Base-by-base conservation (phyloP, 2,888 invertebrate genomes). In the Microchrysa polita region DNA sequence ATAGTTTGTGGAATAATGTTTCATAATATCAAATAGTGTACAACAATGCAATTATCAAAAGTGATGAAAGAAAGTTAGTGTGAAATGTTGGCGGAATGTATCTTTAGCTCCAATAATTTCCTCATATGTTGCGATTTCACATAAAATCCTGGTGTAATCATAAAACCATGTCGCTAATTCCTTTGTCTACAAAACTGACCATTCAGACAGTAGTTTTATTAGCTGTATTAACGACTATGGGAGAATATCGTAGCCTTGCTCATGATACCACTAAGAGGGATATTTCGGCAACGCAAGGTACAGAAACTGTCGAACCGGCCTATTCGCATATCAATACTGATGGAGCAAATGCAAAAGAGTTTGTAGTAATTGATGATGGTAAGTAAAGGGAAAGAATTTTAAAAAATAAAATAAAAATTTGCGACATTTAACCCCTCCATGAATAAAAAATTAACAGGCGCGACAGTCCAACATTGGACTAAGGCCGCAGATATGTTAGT, bases 161-260 rank as follows among this genome's bases (percentile, higher is more conserved):
- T 44, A 65, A 34, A 65, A 65, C 44, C 65, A 65, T 65, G 65
- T 65, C 60, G 40, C 72, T 60, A 60, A 48, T 44, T 44, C 16
- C 60, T 44, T 42, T 60, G 60, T 40, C 72, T 16, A 14, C 48
- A 23, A 72, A 72, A 48, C 44, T 72, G 60, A 48, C 72, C 40
- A 60, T 72, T 48, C 72, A 72, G 55, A 72, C 72, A 60, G 16
- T 72, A 60, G 60, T 60, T 10, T 22, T 72, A n/a, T 55, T 72
- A 42, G 65, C 23, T 65, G 57, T 72, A 20, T 42, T 72, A 22
- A 23, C 72, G 7, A 60, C 44, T 18, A 72, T 72, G 72, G 72
- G 72, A 34, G 55, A 60, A 57, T 69, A 57, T 69, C 69, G 27
- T 4, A 52, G 69, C 18, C 34, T 42, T 5, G 69, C 69, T 1